Conservation (phyloP, 2,888 invertebrate species). For the Mechanitis mazaeus region DNA sequence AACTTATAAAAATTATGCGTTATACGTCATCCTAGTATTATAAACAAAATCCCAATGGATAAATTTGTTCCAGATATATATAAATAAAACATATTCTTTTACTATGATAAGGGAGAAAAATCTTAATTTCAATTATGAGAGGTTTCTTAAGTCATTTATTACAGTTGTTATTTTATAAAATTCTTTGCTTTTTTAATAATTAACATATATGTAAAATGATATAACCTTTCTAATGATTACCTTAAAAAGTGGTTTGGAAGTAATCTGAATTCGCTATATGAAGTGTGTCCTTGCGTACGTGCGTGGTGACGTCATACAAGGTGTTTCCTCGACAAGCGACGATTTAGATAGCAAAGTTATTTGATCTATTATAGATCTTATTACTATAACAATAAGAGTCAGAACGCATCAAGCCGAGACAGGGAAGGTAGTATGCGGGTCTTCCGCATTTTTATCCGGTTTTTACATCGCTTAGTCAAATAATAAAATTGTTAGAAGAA, state of each 20-base stretch:
- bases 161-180: too few species aligned
- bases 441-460: slow-evolving; percentile 29
- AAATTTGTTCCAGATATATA: too few species aligned
- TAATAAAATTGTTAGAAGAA: slow-evolving; percentile 8
- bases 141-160: too few species aligned
- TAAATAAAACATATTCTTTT: too few species aligned
- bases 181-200: neutral
- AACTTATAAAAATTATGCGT: too few species aligned
- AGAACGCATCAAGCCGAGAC: neutral
- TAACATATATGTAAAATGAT: slow-evolving; percentile 13
- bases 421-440: slow-evolving; percentile 22
- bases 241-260: slow-evolving; percentile 15
- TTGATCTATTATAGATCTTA: slow-evolving; percentile 4
- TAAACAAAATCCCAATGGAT: too few species aligned
- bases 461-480: slow-evolving; percentile 20
- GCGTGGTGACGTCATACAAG: slow-evolving; percentile 23
- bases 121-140: too few species aligned
- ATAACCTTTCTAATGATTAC: slow-evolving; percentile 20
- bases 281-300: slow-evolving; percentile 21
- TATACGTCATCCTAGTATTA: too few species aligned
- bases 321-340: slow-evolving; percentile 20
- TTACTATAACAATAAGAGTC: neutral
- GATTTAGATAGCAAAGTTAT: neutral
- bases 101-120: too few species aligned
- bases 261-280: slow-evolving; percentile 21